Percentiles rank a stretch among this genome's conserved stretches.
These are phyloP conservation scores for Python bivittatus DNA, from an alignment of 2,113 vertebrate species.

Conservation along the genomic window DNA sequence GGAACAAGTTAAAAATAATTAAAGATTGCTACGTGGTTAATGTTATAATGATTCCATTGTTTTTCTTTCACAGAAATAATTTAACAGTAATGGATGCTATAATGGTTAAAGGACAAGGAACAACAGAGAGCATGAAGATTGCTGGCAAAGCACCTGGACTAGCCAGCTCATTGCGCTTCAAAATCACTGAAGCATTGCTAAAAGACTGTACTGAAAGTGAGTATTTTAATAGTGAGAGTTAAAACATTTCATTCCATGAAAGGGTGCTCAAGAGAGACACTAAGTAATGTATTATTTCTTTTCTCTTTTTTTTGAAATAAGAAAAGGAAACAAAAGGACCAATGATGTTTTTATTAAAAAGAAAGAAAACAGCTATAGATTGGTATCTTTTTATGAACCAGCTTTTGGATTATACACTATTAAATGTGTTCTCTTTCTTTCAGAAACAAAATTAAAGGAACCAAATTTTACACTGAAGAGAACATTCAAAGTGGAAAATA, in stretches of 20 bases:
- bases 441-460: slow-evolving; percentile 89
- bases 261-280: not conserved
- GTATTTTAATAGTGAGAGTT: slow-evolving; percentile 55
- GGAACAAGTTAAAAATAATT: not conserved
- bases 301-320: not conserved
- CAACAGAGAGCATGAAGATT: slow-evolving; percentile 88
- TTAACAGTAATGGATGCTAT: slow-evolving; percentile 92
- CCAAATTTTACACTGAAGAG: slow-evolving; percentile 93
- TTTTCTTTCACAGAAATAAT: slow-evolving; percentile 83
- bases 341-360: not conserved
- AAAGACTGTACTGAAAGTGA: slow-evolving; percentile 97
- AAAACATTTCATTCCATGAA: not conserved
- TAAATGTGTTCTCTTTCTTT: slow-evolving; percentile 46
- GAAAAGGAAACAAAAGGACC: not conserved
- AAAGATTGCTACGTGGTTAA: not conserved
- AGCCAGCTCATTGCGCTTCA: slow-evolving; percentile 92
- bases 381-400: not conserved
- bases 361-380: not conserved
- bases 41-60: slow-evolving; percentile 7
- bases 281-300: not conserved
- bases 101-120: slow-evolving; percentile 90
- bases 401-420: not conserved
- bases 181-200: slow-evolving; percentile 93
- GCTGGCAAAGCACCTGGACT: slow-evolving; percentile 89
- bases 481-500: slow-evolving; percentile 94